Percentiles rank a stretch among this genome's conserved stretches.
These are phyloP conservation scores for Pseudochromis fuscus DNA, from an alignment of 2,797 vertebrate genomes.

Conservation along the genomic window DNA sequence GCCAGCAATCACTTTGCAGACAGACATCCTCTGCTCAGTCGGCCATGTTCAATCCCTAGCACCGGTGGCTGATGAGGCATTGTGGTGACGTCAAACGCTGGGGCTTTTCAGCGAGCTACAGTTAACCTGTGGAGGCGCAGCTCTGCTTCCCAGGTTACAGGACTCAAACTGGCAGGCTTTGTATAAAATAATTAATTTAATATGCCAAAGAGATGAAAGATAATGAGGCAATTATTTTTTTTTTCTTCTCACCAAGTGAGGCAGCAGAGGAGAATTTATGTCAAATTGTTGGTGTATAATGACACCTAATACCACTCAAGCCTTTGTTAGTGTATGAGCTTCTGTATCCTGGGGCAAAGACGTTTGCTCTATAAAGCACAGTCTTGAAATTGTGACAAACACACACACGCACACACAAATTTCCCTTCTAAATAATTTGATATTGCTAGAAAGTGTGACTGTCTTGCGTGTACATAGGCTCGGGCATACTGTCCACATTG, in stretches of 20 bases:
- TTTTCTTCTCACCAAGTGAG: constrained; percentile 62
- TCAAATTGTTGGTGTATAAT: constrained; percentile 76
- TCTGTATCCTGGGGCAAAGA: constrained; percentile 57
- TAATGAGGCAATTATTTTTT: constrained; percentile 80
- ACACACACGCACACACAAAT: constrained; percentile 23
- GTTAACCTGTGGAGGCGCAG: constrained; percentile 77
- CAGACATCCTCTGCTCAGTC: constrained; percentile 81
- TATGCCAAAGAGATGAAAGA: constrained; percentile 78
- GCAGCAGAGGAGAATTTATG: constrained; percentile 68
- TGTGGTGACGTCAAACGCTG: constrained; percentile 79
- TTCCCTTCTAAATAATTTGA: constrained; percentile 54
- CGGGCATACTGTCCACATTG: constrained; percentile 29
- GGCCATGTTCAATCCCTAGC: constrained; percentile 81
- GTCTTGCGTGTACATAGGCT: constrained; percentile 26
- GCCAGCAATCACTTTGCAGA: constrained; percentile 84
- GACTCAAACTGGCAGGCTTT: constrained; percentile 76
- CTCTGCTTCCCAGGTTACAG: constrained; percentile 76
- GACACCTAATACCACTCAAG: constrained; percentile 70
- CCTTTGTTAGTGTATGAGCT: constrained; percentile 61
- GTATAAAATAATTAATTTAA: constrained; percentile 80
- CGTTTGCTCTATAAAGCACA: constrained; percentile 41
- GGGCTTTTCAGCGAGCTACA: constrained; percentile 71
- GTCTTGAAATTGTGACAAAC: constrained; percentile 47
- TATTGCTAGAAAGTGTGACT: constrained; percentile 32
- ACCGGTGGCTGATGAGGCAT: constrained; percentile 82